phyloP scores from a whole-genome alignment of 1,140 invertebrate species.

The Nephotettix cincticeps region DNA sequence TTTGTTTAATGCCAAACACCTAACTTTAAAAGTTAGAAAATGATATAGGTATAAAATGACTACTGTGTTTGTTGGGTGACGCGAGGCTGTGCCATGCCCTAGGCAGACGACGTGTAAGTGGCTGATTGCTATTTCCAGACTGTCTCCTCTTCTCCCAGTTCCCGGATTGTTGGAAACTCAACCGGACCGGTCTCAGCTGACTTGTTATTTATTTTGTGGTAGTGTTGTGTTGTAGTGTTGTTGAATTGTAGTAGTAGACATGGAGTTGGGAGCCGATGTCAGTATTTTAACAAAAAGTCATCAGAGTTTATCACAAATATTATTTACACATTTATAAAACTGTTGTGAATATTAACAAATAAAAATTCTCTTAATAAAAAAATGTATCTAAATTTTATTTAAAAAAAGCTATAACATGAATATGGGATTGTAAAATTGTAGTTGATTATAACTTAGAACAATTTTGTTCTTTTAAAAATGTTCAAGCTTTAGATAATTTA shows the following conservation, averaged over 20 bases:
- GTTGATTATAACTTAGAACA: no score
- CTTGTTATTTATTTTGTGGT: neutral
- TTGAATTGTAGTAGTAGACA: neutral
- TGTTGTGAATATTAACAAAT: neutral
- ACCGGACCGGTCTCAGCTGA: neutral
- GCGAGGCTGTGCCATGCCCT: neutral
- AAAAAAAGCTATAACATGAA: no score
- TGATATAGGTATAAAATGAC: no score
- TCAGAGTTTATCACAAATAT: neutral
- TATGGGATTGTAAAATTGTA: no score
- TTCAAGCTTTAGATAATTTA: no score
- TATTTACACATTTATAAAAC: neutral
- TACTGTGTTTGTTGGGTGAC: no score
- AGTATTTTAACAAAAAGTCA: neutral
- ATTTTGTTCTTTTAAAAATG: no score
- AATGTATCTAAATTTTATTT: no score
- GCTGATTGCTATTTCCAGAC: neutral
- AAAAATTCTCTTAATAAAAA: neutral
- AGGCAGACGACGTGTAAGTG: no score
- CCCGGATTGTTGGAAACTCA: neutral
- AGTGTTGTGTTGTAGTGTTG: neutral
- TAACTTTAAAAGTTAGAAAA: no score
- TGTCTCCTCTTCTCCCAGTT: neutral
- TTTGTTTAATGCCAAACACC: no score
- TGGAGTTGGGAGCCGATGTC: slow-evolving; percentile 17